Evolutionary conservation across 2,113 vertebrate species (phyloP).

Genomic region (Rynchops niger): DNA sequence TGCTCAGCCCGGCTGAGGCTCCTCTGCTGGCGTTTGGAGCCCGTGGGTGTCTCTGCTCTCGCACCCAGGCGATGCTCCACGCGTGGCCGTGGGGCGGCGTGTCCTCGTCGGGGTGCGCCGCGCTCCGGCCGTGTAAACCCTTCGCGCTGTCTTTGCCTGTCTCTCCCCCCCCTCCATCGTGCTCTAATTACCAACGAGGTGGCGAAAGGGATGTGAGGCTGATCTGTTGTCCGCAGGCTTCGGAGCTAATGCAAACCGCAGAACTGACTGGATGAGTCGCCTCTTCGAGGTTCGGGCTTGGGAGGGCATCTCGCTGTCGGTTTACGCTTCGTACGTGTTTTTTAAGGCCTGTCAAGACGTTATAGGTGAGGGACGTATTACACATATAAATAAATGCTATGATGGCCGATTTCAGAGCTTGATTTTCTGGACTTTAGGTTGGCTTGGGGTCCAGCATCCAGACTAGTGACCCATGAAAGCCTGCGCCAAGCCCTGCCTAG

Average conservation of each 20-base stretch:
- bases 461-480: accelerated
- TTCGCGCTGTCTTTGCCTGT: accelerated
- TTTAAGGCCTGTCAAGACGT: not conserved
- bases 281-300: accelerated
- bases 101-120: not conserved
- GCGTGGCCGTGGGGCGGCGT: not conserved
- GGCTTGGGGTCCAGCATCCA: not conserved
- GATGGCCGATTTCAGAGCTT: not conserved
- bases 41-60: not conserved
- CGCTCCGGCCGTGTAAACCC: not conserved
- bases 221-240: not conserved
- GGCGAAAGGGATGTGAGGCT: not conserved
- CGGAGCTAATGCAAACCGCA: not conserved
- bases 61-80: accelerated
- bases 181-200: accelerated
- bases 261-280: not conserved
- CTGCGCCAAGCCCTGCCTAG: not conserved
- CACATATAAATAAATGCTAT: not conserved
- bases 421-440: not conserved
- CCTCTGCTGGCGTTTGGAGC: accelerated
- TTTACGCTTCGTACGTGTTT: accelerated
- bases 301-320: not conserved
- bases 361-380: accelerated
- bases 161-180: not conserved
- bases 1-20: not conserved